These are phyloP conservation scores for Centropristis striata DNA, from an alignment of 2,113 vertebrate genomes.

Conservation along the genomic window DNA sequence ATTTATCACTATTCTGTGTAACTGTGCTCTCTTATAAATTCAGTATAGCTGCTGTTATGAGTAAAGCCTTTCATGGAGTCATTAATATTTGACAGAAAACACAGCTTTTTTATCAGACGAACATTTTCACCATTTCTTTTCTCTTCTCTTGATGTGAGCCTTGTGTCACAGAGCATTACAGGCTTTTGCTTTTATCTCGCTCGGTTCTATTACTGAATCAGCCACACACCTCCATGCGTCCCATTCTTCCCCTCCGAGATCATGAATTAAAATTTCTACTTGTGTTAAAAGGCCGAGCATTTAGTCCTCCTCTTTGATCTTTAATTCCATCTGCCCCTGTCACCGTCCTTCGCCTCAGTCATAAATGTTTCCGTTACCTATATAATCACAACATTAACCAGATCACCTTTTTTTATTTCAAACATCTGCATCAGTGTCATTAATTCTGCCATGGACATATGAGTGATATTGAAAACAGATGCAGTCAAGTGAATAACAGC, in stretches of 20 bases:
- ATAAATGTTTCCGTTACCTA: background rate
- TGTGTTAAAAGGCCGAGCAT: slow-evolving; percentile 50
- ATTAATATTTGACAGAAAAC: slow-evolving; percentile 88
- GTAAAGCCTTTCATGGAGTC: slow-evolving; percentile 81
- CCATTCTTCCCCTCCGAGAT: slow-evolving; percentile 32
- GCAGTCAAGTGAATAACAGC: slow-evolving; percentile 12
- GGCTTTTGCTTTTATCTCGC: slow-evolving; percentile 86
- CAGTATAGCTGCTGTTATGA: slow-evolving; percentile 75
- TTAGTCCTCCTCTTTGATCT: slow-evolving; percentile 31
- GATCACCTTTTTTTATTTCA: slow-evolving; percentile 19
- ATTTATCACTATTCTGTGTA: slow-evolving; percentile 78
- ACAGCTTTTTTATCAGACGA: slow-evolving; percentile 82
- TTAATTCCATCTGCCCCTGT: slow-evolving; percentile 2
- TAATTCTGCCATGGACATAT: background rate
- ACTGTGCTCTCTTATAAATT: slow-evolving; percentile 76
- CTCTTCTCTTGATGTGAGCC: slow-evolving; percentile 79
- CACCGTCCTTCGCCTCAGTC: slow-evolving; percentile 17
- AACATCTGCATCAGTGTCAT: slow-evolving; percentile 24
- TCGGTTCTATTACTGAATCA: slow-evolving; percentile 67
- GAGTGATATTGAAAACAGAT: slow-evolving; percentile 32
- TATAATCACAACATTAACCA: slow-evolving; percentile 10
- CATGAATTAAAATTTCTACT: slow-evolving; percentile 47
- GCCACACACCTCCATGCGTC: slow-evolving; percentile 45
- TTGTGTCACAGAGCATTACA: slow-evolving; percentile 81
- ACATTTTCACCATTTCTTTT: slow-evolving; percentile 80